phyloP scores from a whole-genome alignment of 1,140 invertebrate species.

The Brachionus manjavacas region DNA sequence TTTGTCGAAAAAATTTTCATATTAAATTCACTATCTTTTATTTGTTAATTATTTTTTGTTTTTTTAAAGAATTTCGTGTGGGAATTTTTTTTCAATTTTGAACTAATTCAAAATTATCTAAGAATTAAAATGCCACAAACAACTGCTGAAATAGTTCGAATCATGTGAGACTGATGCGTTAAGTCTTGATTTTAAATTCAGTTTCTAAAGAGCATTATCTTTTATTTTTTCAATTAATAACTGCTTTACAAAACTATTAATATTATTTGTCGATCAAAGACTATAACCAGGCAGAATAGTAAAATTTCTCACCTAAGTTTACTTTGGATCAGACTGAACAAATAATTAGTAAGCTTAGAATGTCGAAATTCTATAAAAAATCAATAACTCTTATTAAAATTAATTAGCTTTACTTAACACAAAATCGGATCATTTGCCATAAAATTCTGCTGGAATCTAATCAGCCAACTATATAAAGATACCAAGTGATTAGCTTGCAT shows the following conservation, averaged over 20 bases:
- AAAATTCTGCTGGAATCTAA: background rate
- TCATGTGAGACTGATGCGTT: too few species aligned
- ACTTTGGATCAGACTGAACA: background rate
- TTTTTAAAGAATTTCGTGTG: too few species aligned
- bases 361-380: conserved; percentile 34
- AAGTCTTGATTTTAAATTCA: too few species aligned
- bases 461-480: background rate
- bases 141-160: too few species aligned
- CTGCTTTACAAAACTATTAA: background rate
- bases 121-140: too few species aligned
- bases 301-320: background rate
- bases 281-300: background rate
- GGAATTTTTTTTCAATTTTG: too few species aligned
- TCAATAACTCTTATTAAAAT: conserved; percentile 30
- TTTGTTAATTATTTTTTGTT: too few species aligned
- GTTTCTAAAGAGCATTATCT: too few species aligned
- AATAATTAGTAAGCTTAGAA: conserved; percentile 14
- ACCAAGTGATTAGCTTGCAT: background rate
- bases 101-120: too few species aligned
- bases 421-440: background rate
- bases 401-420: background rate
- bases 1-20: too few species aligned
- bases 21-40: too few species aligned
- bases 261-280: background rate
- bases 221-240: background rate